Evolutionary conservation across 1,140 invertebrate genomes (phyloP).

Genomic region (Gonatopus flavifemur): DNA sequence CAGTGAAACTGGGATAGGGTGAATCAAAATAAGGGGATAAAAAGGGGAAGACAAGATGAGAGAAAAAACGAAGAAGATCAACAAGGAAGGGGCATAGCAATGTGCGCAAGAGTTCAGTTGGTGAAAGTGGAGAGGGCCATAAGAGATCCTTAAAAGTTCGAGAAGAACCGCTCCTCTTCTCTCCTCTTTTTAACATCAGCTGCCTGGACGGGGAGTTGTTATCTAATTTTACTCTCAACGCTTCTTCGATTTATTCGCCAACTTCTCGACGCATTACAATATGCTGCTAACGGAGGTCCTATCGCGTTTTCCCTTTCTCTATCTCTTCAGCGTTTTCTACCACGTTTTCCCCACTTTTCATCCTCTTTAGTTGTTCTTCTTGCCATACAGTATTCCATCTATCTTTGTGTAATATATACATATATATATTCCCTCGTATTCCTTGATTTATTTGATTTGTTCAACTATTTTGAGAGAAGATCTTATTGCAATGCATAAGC

Average conservation of each 20-base stretch:
- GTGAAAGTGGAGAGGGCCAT: conserved; percentile 33
- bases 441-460: no score
- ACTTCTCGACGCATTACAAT: conserved; percentile 59
- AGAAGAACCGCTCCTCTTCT: conserved; percentile 46
- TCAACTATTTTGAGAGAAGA: no score
- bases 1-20: neutral
- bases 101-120: conserved; percentile 6
- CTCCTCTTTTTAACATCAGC: conserved; percentile 39
- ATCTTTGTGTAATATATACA: no score
- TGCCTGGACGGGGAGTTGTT: conserved; percentile 52
- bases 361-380: neutral
- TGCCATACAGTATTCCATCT: neutral
- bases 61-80: conserved; percentile 18
- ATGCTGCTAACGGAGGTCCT: conserved; percentile 53
- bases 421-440: no score
- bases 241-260: conserved; percentile 60
- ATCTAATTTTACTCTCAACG: conserved; percentile 61
- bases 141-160: conserved; percentile 57
- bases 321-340: no score
- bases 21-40: conserved; percentile 8
- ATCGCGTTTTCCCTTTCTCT: conserved; percentile 35
- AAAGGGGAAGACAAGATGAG: conserved; percentile 10
- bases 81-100: conserved; percentile 13
- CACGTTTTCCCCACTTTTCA: no score
- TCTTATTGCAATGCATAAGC: no score